Evolutionary conservation across 1,140 invertebrate genomes (phyloP).

Genomic region (Nylanderia fulva): DNA sequence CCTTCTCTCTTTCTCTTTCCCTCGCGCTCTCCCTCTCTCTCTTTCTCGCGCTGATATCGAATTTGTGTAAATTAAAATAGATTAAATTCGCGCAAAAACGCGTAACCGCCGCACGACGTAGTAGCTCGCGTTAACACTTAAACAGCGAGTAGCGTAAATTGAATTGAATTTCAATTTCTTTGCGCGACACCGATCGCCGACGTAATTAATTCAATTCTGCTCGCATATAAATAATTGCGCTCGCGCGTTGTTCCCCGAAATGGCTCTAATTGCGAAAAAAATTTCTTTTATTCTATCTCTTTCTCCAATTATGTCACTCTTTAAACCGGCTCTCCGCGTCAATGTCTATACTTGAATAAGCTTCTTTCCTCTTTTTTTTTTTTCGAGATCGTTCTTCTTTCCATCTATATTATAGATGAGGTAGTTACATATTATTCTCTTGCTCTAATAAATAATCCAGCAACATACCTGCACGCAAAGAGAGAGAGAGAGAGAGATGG

Average conservation of each 20-base stretch:
- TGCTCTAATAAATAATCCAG: not conserved
- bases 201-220: conserved; percentile 59
- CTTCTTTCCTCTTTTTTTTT: no score
- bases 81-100: conserved; percentile 61
- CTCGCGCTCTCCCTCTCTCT: not conserved
- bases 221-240: conserved; percentile 54
- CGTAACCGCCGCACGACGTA: conserved; percentile 26
- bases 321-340: not conserved
- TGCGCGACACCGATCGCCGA: conserved; percentile 54
- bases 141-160: conserved; percentile 59
- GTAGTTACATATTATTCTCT: not conserved
- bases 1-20: not conserved
- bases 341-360: not conserved
- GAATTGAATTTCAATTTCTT: conserved; percentile 62
- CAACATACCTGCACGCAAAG: not conserved
- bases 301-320: not conserved
- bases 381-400: not conserved
- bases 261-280: not conserved
- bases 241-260: conserved; percentile 25
- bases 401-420: not conserved
- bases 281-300: not conserved
- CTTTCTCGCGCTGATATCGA: conserved; percentile 18
- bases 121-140: conserved; percentile 57
- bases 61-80: conserved; percentile 64
- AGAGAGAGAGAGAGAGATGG: no score